These are phyloP conservation scores for Oncorhynchus gorbuscha DNA, from an alignment of 2,113 vertebrate genomes.

Conservation along the genomic window DNA sequence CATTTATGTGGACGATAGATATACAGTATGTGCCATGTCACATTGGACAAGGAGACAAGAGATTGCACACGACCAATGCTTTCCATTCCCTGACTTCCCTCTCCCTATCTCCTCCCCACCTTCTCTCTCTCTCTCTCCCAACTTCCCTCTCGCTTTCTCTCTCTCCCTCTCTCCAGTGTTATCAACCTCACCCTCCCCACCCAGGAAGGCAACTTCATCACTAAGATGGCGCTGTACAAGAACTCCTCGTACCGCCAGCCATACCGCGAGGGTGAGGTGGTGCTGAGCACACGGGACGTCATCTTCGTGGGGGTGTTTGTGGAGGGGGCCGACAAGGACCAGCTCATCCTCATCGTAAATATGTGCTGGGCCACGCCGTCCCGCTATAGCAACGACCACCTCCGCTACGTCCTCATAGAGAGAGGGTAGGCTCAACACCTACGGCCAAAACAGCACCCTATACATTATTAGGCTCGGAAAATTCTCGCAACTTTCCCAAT, in stretches of 20 bases:
- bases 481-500: too few species aligned
- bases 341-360: conserved; percentile 93
- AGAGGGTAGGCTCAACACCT: conserved; percentile 77
- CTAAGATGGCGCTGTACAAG: conserved; percentile 98
- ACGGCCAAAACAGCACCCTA: too few species aligned
- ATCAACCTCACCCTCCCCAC: conserved; percentile 96
- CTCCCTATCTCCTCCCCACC: too few species aligned
- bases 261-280: conserved; percentile 92
- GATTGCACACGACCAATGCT: too few species aligned
- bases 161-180: conserved; percentile 71
- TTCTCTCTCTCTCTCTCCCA: too few species aligned
- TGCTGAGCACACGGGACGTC: conserved; percentile 90
- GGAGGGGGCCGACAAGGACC: conserved; percentile 90
- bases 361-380: conserved; percentile 97
- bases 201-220: conserved; percentile 96
- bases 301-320: conserved; percentile 95
- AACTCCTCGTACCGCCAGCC: conserved; percentile 94
- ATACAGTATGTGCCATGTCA: too few species aligned
- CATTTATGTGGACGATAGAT: too few species aligned
- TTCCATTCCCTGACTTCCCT: too few species aligned
- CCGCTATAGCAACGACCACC: conserved; percentile 89
- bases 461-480: too few species aligned
- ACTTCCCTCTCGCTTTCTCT: background rate
- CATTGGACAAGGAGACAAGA: too few species aligned
- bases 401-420: conserved; percentile 98